Base-by-base conservation (phyloP, 2,888 invertebrate genomes). In the Esperia sulphurella region DNA sequence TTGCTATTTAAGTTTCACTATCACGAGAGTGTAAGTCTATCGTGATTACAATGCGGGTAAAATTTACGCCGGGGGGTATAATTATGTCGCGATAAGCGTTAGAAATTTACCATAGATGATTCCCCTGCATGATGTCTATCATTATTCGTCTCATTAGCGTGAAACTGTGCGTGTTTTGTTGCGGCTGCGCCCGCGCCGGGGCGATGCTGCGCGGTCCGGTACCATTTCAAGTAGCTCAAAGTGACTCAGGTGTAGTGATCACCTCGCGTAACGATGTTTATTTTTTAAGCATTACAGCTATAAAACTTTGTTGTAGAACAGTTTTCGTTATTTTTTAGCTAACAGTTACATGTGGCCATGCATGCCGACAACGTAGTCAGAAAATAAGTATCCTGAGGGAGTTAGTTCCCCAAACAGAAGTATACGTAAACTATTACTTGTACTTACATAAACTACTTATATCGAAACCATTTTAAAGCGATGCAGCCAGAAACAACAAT, bases 81-180 rank as follows among this genome's bases (percentile, higher is more conserved):
- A 63, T 59, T 58, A 58, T 45, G 43, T 38, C 44, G 52, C 47
- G 57, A 61, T 59, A 62, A 56, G 55, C 59, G 55, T 46, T 72
- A 77, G 76, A 78, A 78, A 78, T 71, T 65, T 49, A 53, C 54
- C 49, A 49, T 54, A 58, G 57, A 63, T 68, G 61, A 65, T 67
- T 68, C 63, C 65, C 63, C 63, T 57, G 60, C 63, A 68, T 61
- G 60, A 62, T 63, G 62, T 59, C 61, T 59, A 57, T 58, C 58
- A 63, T 68, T 70, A 68, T 69, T 68, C 64, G 63, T 72, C 66
- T 72, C 72, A 74, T 78, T 78, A 71, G 65, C 62, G 71, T 71
- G 72, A 75, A 79, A 75, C 68, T 58, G 55, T 63, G 68, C 65
- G 63, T 66, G 68, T 64, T 65, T 64, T 63, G 62, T 67, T 63